Evolutionary conservation across 2,113 vertebrate genomes (phyloP).

Genomic region (Anoplopoma fimbria): DNA sequence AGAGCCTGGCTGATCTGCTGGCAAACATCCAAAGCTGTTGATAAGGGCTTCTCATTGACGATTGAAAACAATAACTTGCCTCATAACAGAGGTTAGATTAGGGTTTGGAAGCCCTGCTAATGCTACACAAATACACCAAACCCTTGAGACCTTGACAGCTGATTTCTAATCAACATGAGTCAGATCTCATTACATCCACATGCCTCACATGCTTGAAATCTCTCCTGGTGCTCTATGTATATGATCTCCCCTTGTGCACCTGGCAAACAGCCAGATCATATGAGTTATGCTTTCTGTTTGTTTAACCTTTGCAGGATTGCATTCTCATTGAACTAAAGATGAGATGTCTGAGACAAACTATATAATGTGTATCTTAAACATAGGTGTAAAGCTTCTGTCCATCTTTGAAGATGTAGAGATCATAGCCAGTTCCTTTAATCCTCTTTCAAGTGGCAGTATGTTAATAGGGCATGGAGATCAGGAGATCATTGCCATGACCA

Average conservation of each 20-base stretch:
- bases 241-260: conserved; percentile 24
- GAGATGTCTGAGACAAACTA: not conserved
- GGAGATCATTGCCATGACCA: conserved; percentile 11
- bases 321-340: conserved; percentile 3
- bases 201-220: conserved; percentile 22
- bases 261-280: conserved; percentile 40
- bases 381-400: not conserved
- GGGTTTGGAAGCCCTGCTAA: conserved; percentile 33
- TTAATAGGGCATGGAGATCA: conserved; percentile 6
- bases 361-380: not conserved
- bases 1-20: conserved; percentile 38
- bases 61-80: conserved; percentile 57
- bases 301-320: conserved; percentile 27
- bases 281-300: conserved; percentile 23
- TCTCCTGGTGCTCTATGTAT: conserved; percentile 27
- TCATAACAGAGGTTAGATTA: conserved; percentile 61
- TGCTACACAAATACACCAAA: conserved; percentile 47
- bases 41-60: conserved; percentile 29
- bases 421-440: not conserved
- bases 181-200: conserved; percentile 48
- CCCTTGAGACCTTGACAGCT: conserved; percentile 32
- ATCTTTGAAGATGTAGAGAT: conserved; percentile 25
- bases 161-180: conserved; percentile 43
- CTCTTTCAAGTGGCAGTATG: not conserved
- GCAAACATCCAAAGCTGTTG: conserved; percentile 54